These are phyloP conservation scores for Lagria hirta DNA, from an alignment of 2,888 invertebrate genomes.

Conservation along the genomic window DNA sequence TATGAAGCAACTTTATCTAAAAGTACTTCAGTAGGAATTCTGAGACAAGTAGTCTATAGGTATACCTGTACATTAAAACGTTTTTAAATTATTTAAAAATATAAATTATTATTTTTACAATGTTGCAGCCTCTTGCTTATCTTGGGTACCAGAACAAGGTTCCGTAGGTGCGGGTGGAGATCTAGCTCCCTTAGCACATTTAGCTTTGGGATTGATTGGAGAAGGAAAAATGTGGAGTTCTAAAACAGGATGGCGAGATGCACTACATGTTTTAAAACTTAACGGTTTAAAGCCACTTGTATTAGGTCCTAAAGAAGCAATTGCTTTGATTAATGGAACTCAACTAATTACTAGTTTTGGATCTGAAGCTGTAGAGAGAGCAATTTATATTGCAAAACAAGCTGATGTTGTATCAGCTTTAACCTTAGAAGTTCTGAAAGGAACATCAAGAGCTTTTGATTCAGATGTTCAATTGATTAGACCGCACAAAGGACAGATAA, in stretches of 20 bases:
- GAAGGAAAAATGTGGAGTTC: slow-evolving; percentile 70
- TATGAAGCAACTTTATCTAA: too few relatives aligned
- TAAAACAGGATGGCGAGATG: slow-evolving; percentile 63
- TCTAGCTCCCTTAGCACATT: slow-evolving; percentile 65
- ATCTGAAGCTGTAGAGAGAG: slow-evolving; percentile 63
- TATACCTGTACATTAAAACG: too few relatives aligned
- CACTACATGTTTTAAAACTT: slow-evolving; percentile 54
- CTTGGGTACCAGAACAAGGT: slow-evolving; percentile 69
- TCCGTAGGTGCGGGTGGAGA: slow-evolving; percentile 70
- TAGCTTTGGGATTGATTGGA: slow-evolving; percentile 66
- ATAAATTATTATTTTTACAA: slow-evolving; percentile 12
- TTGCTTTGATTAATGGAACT: slow-evolving; percentile 68
- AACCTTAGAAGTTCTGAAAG: slow-evolving; percentile 66
- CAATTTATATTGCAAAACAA: slow-evolving; percentile 61
- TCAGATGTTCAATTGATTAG: slow-evolving; percentile 63
- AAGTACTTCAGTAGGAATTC: too few relatives aligned
- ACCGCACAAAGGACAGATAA: slow-evolving; percentile 64
- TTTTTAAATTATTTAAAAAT: too few relatives aligned
- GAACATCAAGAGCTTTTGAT: slow-evolving; percentile 65
- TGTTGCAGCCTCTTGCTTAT: slow-evolving; percentile 60
- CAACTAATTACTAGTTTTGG: slow-evolving; percentile 67
- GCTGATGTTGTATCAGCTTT: slow-evolving; percentile 67
- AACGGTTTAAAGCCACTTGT: slow-evolving; percentile 60
- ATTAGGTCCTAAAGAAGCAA: slow-evolving; percentile 64
- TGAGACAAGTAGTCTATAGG: too few relatives aligned